Evolutionary conservation across 2,797 vertebrate species (phyloP).

Genomic region (Eupleurogrammus muticus): DNA sequence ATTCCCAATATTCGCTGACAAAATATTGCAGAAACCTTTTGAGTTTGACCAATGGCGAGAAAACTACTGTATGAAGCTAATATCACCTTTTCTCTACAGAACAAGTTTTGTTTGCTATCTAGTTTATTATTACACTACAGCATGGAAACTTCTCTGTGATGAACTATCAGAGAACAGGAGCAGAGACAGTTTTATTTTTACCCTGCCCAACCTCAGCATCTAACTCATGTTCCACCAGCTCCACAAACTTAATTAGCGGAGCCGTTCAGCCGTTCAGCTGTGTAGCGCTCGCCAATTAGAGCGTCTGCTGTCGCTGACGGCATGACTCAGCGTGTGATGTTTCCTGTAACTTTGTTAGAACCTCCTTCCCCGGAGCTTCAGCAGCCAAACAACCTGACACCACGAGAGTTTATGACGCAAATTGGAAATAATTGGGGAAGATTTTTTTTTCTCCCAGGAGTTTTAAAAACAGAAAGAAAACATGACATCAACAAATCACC

Average conservation of each 20-base stretch:
- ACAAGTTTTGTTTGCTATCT: too few relatives aligned
- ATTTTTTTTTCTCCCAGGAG: not conserved
- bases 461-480: not conserved
- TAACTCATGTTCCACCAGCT: slow-evolving; percentile 20
- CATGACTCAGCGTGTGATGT: slow-evolving; percentile 21
- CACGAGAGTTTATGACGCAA: slow-evolving; percentile 9
- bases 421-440: slow-evolving; percentile 6
- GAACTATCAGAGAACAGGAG: not conserved
- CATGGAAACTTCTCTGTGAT: not conserved
- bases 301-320: slow-evolving; percentile 35
- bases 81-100: too few relatives aligned
- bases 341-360: slow-evolving; percentile 43
- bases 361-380: slow-evolving; percentile 17
- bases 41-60: too few relatives aligned
- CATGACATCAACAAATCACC: slow-evolving; percentile 4
- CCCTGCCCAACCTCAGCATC: not conserved
- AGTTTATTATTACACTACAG: too few relatives aligned
- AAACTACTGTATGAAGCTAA: too few relatives aligned
- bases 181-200: not conserved
- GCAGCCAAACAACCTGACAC: slow-evolving; percentile 6
- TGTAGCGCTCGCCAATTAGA: slow-evolving; percentile 25
- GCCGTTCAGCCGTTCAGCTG: slow-evolving; percentile 25
- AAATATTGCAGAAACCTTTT: too few relatives aligned
- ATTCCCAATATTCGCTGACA: too few relatives aligned
- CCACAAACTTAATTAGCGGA: slow-evolving; percentile 22